Percentiles rank a stretch among this genome's conserved stretches.
phyloP scores from a whole-genome alignment of 1,140 invertebrate genomes.

The Bombus haemorrhoidalis region DNA sequence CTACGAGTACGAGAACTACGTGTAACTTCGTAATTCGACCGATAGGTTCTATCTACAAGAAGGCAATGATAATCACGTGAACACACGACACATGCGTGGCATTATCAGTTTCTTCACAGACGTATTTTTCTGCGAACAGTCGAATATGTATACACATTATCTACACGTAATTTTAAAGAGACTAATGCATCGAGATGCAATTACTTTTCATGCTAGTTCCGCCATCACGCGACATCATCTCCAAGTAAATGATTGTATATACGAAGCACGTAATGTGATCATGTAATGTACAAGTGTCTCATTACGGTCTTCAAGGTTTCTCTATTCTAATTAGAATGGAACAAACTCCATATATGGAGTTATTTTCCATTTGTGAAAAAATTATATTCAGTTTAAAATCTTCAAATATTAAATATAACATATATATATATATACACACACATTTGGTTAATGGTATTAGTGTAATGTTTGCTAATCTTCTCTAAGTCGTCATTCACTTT shows the following conservation, averaged over 20 bases:
- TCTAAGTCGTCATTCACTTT: neutral
- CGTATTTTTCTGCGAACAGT: neutral
- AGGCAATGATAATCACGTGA: slow-evolving; percentile 9
- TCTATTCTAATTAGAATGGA: neutral
- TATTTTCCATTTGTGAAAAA: neutral
- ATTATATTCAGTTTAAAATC: neutral
- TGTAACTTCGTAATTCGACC: neutral
- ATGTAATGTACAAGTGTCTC: neutral
- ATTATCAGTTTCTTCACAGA: neutral
- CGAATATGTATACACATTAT: too few relatives aligned
- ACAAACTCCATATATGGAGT: neutral
- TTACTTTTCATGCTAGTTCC: neutral
- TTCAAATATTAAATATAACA: neutral
- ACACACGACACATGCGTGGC: neutral
- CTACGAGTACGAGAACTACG: neutral
- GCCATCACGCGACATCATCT: slow-evolving; percentile 16
- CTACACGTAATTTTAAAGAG: neutral
- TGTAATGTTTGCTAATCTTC: too few relatives aligned
- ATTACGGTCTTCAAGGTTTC: neutral
- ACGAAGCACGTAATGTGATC: neutral
- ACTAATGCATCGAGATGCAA: neutral
- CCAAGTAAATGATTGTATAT: neutral
- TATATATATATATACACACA: too few relatives aligned
- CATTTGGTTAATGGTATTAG: too few relatives aligned
- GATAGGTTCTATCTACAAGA: slow-evolving; percentile 14